Conservation (phyloP, 2,113 vertebrate species). For the Phaethon lepturus region DNA sequence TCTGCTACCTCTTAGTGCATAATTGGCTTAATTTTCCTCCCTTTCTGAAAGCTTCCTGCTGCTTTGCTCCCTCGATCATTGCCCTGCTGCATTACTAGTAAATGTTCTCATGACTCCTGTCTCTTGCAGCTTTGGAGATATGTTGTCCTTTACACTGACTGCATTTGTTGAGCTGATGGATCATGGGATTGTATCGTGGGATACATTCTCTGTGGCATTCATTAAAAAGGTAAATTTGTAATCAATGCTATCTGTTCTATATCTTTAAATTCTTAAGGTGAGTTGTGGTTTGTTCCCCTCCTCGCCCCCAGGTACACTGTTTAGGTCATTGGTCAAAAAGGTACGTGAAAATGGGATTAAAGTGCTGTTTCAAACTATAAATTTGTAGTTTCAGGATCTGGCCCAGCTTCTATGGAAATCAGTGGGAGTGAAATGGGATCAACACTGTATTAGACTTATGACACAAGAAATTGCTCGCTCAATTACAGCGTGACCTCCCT, state of each 20-base stretch:
- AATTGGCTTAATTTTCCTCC: conserved; percentile 26
- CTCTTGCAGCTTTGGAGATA: conserved; percentile 94
- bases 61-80: not conserved
- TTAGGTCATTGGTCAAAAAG: not conserved
- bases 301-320: not conserved
- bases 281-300: not conserved
- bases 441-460: not conserved
- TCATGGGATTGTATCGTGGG: conserved; percentile 98
- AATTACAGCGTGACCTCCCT: not conserved
- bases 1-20: conserved; percentile 24
- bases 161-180: conserved; percentile 99
- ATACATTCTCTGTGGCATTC: conserved; percentile 98
- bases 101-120: conserved; percentile 56
- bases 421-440: not conserved
- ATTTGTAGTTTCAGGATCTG: not conserved
- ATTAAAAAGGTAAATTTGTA: conserved; percentile 93
- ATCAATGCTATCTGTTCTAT: not conserved
- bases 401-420: not conserved
- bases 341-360: not conserved
- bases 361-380: not conserved
- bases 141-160: conserved; percentile 97
- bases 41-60: conserved; percentile 28
- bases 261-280: not conserved
- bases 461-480: not conserved
- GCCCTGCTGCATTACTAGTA: conserved; percentile 32